These are phyloP conservation scores for Idris sp. DNA, from an alignment of 1,140 invertebrate genomes.

Conservation along the genomic window DNA sequence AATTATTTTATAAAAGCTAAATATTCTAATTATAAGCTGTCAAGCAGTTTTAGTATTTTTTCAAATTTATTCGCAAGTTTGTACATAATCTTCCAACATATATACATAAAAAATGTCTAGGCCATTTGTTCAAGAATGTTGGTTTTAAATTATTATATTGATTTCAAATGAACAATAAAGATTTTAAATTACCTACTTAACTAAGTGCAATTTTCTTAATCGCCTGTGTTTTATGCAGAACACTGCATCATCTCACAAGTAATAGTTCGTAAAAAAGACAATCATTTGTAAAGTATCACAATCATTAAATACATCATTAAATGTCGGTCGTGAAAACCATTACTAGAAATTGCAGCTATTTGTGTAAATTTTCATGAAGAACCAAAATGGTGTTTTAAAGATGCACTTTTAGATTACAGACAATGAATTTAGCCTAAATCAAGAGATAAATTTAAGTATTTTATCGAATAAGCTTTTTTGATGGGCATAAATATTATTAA, in stretches of 20 bases:
- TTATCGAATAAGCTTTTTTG: no score
- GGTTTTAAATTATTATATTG: no score
- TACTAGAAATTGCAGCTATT: constrained; percentile 32
- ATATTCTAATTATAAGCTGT: no score
- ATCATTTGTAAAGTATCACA: constrained; percentile 38
- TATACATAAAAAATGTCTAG: no score
- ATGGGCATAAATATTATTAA: no score
- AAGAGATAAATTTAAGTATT: no score
- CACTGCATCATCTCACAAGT: constrained; percentile 21
- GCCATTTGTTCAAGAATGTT: no score
- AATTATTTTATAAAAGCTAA: no score
- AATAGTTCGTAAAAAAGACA: constrained; percentile 45
- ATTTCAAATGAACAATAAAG: no score
- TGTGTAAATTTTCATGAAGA: constrained; percentile 21
- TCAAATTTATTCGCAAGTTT: no score
- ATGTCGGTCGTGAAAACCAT: constrained; percentile 19
- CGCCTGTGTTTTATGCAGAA: constrained; percentile 35
- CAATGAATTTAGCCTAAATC: background rate
- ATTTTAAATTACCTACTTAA: constrained; percentile 24
- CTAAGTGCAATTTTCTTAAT: constrained; percentile 39
- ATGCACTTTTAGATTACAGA: constrained; percentile 21
- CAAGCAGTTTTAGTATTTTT: no score
- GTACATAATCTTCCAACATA: no score
- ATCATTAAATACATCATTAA: constrained; percentile 53
- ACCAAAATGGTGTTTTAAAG: constrained; percentile 17